Base-by-base conservation (phyloP, 2,888 invertebrate genomes). In the Zaprionus obscuricornis region DNA sequence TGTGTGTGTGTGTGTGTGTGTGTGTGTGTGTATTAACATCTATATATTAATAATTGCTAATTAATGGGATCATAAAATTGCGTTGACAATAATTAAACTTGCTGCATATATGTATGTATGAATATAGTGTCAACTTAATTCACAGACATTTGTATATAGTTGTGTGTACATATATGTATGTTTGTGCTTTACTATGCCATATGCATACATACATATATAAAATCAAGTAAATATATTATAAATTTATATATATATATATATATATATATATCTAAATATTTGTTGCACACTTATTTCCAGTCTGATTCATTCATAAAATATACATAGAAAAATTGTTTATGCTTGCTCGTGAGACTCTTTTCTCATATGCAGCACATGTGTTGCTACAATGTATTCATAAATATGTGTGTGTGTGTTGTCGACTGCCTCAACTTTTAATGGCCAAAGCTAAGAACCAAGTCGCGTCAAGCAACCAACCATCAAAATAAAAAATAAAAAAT, bases 281-380 rank as follows among this genome's bases (percentile, higher is more conserved):
- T 39, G 26, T 33, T 24, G 54, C 40, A 60, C 56, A 78, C 62
- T 82, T 70, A 78, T 85, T 87, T 87, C 87, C 86, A 87, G 77
- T 85, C 87, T 87, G 85, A 87, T 86, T 86, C 87, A 85, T 87
- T 86, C 87, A 82, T 66, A 70, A 79, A 64, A 57, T 37, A 45
- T 36, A 46, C 3, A 27, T 4, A 36, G 5, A 24, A 14, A 13
- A 11, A 31, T 24, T n/a, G n/a, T n/a, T n/a, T n/a, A n/a, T n/a
- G 39, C 49, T 42, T 39, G 49, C 34, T 40, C 43, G 17, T 27
- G 22, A 13, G 22, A 18, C 18, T 13, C 51, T 17, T 31, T 22
- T 50, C 22, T 22, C 29, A 49, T 50, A 27, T 24, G 29, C 42
- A 31, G 26, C 33, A 45, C 46, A 47, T n/a, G 18, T 31, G 22